Conservation (phyloP, 2,113 vertebrate genomes). For the Siniperca chuatsi region DNA sequence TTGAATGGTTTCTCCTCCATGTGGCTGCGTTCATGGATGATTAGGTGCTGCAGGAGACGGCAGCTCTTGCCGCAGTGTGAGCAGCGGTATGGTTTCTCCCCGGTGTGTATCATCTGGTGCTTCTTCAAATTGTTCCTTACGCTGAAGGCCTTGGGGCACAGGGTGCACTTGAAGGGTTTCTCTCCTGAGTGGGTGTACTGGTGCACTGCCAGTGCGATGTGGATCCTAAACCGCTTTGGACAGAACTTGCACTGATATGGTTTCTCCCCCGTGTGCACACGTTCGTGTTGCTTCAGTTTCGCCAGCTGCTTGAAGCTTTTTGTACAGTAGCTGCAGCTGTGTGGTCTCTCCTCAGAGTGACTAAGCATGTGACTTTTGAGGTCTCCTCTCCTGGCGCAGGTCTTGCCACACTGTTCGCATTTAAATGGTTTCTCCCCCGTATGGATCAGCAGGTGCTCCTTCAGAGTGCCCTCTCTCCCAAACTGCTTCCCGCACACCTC, state of each 20-base stretch:
- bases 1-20: slow-evolving; percentile 36
- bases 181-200: slow-evolving; percentile 34
- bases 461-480: slow-evolving; percentile 20
- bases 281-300: slow-evolving; percentile 16
- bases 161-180: slow-evolving; percentile 34
- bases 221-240: slow-evolving; percentile 19
- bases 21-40: slow-evolving; percentile 24
- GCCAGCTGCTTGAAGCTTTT: slow-evolving; percentile 39
- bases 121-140: slow-evolving; percentile 40
- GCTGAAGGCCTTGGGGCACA: slow-evolving; percentile 44
- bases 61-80: slow-evolving; percentile 30
- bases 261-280: slow-evolving; percentile 49
- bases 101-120: slow-evolving; percentile 42
- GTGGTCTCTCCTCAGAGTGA: slow-evolving; percentile 47
- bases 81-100: slow-evolving; percentile 46
- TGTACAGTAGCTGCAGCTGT: slow-evolving; percentile 5
- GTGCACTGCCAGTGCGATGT: background rate
- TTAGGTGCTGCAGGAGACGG: slow-evolving; percentile 25
- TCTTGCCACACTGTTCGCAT: slow-evolving; percentile 50
- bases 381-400: slow-evolving; percentile 27
- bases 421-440: background rate
- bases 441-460: slow-evolving; percentile 39
- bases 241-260: slow-evolving; percentile 42
- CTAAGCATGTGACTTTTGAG: slow-evolving; percentile 40
- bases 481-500: slow-evolving; percentile 41